Evolutionary conservation across 2,113 vertebrate genomes (phyloP).

Genomic region (Heterochromis multidens): DNA sequence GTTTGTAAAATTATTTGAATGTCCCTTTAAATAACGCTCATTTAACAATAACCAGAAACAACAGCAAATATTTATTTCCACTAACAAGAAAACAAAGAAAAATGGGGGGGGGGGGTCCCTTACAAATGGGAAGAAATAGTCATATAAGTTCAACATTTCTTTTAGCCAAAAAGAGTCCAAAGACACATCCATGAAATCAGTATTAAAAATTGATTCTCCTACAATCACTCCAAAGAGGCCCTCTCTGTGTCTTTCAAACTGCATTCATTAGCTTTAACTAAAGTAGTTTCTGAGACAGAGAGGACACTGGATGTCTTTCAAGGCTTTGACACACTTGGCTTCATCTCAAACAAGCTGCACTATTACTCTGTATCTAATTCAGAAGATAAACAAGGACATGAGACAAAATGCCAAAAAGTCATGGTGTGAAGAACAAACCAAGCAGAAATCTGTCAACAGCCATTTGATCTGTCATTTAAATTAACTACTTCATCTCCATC

Average conservation of each 20-base stretch:
- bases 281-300: slow-evolving; percentile 22
- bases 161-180: neutral
- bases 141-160: neutral
- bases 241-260: slow-evolving; percentile 23
- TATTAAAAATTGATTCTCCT: neutral
- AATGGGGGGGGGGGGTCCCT: no score
- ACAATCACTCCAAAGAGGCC: neutral
- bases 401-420: slow-evolving; percentile 37
- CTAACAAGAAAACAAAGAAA: neutral
- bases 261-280: slow-evolving; percentile 27
- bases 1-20: neutral
- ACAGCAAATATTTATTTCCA: neutral
- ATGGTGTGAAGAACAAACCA: slow-evolving; percentile 5
- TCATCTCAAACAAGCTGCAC: slow-evolving; percentile 6
- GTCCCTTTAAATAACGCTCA: neutral
- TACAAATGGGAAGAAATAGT: neutral
- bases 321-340: slow-evolving; percentile 36
- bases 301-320: slow-evolving; percentile 56
- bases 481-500: neutral
- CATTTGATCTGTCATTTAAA: slow-evolving; percentile 4
- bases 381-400: slow-evolving; percentile 42
- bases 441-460: slow-evolving; percentile 3
- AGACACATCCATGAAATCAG: neutral
- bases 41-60: neutral
- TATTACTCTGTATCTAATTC: slow-evolving; percentile 18